Percentiles rank a stretch among this genome's conserved stretches.
Evolutionary conservation across 2,797 vertebrate species (phyloP).

Genomic region (Parauchenoglanis ngamensis): DNA sequence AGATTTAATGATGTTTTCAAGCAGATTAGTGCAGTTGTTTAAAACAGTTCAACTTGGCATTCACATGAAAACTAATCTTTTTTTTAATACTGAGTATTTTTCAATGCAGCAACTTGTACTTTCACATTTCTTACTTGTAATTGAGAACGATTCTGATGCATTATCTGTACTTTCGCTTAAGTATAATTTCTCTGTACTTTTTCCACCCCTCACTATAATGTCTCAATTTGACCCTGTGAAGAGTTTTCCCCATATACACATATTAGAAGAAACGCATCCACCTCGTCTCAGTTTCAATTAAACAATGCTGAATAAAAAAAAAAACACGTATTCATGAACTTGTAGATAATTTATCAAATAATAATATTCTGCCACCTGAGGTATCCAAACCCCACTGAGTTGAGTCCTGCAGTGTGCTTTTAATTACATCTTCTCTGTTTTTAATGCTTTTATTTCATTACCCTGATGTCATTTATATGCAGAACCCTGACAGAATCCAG

Average conservation of each 20-base stretch:
- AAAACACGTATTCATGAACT: conserved; percentile 54
- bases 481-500: conserved; percentile 68
- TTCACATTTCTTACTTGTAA: no score
- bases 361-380: conserved; percentile 58
- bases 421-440: conserved; percentile 71
- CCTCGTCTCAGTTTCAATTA: neutral
- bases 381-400: conserved; percentile 64
- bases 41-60: no score
- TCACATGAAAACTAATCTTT: no score
- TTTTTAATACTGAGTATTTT: no score
- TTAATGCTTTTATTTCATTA: conserved; percentile 75
- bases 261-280: neutral
- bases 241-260: neutral
- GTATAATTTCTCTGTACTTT: neutral
- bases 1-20: no score
- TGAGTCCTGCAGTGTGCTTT: conserved; percentile 64
- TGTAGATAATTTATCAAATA: conserved; percentile 60
- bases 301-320: conserved; percentile 23
- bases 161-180: neutral
- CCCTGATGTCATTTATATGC: conserved; percentile 73
- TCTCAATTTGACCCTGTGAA: neutral
- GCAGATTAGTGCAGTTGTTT: no score
- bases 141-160: no score
- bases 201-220: neutral
- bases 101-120: no score